Evolutionary conservation across 35 echinoderm and acorn worm genomes (phyloP), one percentile per base, ranked within the genome.

Genomic region (Apostichopus japonicus): DNA sequence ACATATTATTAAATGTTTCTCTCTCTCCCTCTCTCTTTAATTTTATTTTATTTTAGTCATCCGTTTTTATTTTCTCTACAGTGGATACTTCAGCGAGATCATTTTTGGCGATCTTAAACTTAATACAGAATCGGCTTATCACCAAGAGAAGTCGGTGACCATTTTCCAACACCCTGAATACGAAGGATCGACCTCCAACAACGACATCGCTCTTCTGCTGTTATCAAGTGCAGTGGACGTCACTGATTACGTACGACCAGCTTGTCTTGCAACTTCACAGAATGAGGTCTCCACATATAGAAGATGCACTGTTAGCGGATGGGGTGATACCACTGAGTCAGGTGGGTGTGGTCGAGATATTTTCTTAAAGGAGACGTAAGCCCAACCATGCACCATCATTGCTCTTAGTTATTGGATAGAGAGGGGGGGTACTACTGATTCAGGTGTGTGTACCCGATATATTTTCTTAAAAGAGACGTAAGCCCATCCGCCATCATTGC

Each of bases 161-260:
- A 86, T 93, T 54, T 80, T 93, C 10, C 8, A 13, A 1, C 92
- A 93, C 53, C 92, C 92, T 23, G 24, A 54, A 8, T 93, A 93
- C 62, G n/a, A 24, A 14, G n/a, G n/a, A 24, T 9, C 4, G 0
- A 58, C 54, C 15, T 5, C 5, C 6, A 70, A 72, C 13, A 27
- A 93, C 75, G 92, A 93, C n/a, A 86, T 93, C 10, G 92, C 92
- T 44, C 56, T 93, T 0, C 63, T 93, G n/a, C n/a, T 19, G 7
- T 67, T 93, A 1, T 23, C 65, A 1, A 73, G 19, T 4, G 1
- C 56, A 6, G 81, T 93, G 0, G 27, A 71, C 15, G 4, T 86
- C 5, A 86, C 92, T 3, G 92, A 86, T 15, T 93, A 76, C 80
- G 80, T 93, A 14, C 61, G 80, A 76, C 80, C 92, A 17, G 92